phyloP scores from a whole-genome alignment of 1,140 invertebrate genomes.

The Ectropis grisescens region DNA sequence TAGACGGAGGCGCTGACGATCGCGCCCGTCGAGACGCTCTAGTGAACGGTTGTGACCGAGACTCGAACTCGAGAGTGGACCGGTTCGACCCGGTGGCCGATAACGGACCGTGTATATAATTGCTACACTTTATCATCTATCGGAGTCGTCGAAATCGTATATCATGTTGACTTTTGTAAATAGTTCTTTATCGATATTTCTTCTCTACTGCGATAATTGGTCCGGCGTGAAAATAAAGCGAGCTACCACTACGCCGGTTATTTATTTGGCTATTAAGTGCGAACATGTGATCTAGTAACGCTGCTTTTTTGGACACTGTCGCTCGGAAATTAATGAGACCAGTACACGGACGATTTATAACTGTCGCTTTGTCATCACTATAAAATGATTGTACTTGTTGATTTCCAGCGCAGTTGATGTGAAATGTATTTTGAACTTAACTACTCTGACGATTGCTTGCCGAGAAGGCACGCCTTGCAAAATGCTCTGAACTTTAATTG shows the following conservation, averaged over 20 bases:
- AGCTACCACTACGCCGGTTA: conserved; percentile 47
- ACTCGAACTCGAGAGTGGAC: conserved; percentile 41
- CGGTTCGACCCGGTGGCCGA: conserved; percentile 36
- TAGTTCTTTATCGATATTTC: conserved; percentile 50
- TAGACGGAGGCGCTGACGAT: conserved; percentile 63
- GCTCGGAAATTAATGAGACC: conserved; percentile 61
- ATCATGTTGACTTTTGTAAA: conserved; percentile 64
- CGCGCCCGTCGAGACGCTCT: conserved; percentile 33
- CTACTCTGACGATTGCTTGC: no score
- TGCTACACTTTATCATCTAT: conserved; percentile 43
- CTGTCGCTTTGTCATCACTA: conserved; percentile 35
- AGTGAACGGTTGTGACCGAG: conserved; percentile 36
- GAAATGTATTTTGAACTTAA: conserved; percentile 46
- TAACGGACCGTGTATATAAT: conserved; percentile 52
- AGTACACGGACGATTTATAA: conserved; percentile 51
- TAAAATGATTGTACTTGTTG: conserved; percentile 46
- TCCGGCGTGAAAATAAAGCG: conserved; percentile 55
- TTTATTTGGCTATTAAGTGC: conserved; percentile 63
- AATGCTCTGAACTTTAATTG: conserved; percentile 64
- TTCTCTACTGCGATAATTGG: conserved; percentile 46
- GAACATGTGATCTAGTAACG: conserved; percentile 62
- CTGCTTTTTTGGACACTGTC: conserved; percentile 51
- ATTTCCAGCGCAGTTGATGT: conserved; percentile 46
- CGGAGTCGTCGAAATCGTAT: conserved; percentile 40
- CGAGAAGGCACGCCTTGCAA: no score